Evolutionary conservation across 2,113 vertebrate genomes (phyloP).

Genomic region (Pangasianodon hypophthalmus): DNA sequence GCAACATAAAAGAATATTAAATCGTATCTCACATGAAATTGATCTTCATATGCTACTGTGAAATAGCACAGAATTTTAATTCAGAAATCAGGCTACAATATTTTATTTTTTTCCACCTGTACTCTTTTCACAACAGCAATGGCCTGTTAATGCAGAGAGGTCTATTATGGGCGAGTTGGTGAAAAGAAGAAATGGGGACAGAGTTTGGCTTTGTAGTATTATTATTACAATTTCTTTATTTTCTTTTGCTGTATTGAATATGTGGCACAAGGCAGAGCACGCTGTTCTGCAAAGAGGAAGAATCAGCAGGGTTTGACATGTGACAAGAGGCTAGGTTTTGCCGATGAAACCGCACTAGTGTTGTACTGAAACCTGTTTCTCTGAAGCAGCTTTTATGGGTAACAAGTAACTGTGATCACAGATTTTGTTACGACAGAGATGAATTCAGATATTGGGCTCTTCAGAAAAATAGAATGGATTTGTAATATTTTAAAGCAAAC

Average conservation of each 20-base stretch:
- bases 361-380: neutral
- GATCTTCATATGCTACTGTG: neutral
- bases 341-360: neutral
- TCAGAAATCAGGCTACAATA: neutral
- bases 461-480: neutral
- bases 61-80: neutral
- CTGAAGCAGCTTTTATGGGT: neutral
- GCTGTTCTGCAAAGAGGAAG: neutral
- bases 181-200: neutral
- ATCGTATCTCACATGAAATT: neutral
- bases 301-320: slow-evolving; percentile 37
- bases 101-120: neutral
- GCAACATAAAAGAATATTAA: neutral
- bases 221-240: neutral
- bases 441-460: neutral
- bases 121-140: neutral
- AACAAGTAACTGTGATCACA: neutral
- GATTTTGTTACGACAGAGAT: neutral
- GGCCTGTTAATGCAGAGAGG: neutral
- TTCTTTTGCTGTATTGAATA: neutral
- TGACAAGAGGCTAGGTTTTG: slow-evolving; percentile 35
- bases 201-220: neutral
- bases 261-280: neutral
- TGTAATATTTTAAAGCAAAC: neutral
- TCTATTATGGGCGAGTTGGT: neutral